Base-by-base conservation (phyloP, 2,888 invertebrate genomes). In the Metallyticus violacea region DNA sequence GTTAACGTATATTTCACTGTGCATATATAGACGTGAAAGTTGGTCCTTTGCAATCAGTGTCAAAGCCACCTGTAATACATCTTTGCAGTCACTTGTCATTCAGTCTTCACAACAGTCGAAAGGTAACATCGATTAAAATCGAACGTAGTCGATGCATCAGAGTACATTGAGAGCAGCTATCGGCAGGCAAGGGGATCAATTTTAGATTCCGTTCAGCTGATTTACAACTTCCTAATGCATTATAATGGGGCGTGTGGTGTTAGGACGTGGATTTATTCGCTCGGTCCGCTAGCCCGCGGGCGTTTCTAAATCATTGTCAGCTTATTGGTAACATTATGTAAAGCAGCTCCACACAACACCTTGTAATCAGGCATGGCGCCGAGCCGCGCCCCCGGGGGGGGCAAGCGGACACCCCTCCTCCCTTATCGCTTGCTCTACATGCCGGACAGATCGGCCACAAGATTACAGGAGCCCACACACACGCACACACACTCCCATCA, bases 211-310 rank as follows among this genome's bases (percentile, higher is more conserved):
- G 76, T 22, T 62, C 40, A 85, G 62, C 77, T 85, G 87, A 87
- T 87, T 87, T 87, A 87, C 85, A 85, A 78, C 87, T 87, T 28
- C 81, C 87, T 87, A 87, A 87, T 87, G 85, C 85, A 85, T 86
- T 86, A 85, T 85, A 78, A 79, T 81, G 87, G 76, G 7, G 77
- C 40, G 40, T 40, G 40, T 22, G 40, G 15, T 62, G 40, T 62
- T 62, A 62, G n/a, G 77, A 83, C 83, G 83, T 26, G 28, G 83
- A 83, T 83, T 83, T 83, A 83, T 83, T 77, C 77, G 9, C n/a
- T 22, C 62, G 81, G 81, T 27, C 78, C 2, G n/a, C 29, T 62
- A 81, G 27, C 77, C 83, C 77, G 76, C 6, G n/a, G 76, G 77
- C 77, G 77, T 83, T 83, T 83, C 83, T 83, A 83, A 83, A 83